A percentile compares a stretch with the other conserved stretches of the same genome.
These are phyloP conservation scores for Armadillidium nasatum DNA, from an alignment of 1,140 invertebrate genomes.

Conservation along the genomic window DNA sequence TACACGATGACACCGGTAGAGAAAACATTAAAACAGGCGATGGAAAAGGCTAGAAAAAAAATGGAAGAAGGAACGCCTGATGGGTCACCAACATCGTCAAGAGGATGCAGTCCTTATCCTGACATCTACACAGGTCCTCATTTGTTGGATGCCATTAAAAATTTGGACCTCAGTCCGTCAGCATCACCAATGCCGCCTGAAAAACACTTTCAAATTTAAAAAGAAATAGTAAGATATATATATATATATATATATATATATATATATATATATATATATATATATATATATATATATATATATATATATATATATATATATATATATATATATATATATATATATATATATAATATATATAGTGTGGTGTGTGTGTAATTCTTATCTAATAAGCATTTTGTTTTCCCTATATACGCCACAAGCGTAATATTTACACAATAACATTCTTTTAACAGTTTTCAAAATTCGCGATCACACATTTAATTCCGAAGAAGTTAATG, in stretches of 20 bases:
- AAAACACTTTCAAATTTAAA: no score
- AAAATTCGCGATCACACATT: no score
- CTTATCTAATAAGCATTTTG: no score
- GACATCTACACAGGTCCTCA: slow-evolving; percentile 43
- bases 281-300: not conserved
- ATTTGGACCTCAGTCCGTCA: slow-evolving; percentile 39
- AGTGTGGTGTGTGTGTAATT: no score
- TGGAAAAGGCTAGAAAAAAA: slow-evolving; percentile 61
- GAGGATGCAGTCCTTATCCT: slow-evolving; percentile 43
- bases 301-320: not conserved
- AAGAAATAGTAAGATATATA: no score
- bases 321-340: not conserved
- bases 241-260: not conserved
- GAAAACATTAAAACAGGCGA: slow-evolving; percentile 66
- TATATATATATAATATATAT: no score
- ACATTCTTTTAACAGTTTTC: no score
- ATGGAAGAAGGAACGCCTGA: slow-evolving; percentile 43
- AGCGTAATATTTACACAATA: no score
- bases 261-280: not conserved
- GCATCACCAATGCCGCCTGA: slow-evolving; percentile 29
- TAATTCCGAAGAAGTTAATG: no score
- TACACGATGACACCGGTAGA: slow-evolving; percentile 62
- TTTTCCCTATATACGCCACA: no score
- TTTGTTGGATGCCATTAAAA: slow-evolving; percentile 41
- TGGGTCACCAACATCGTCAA: slow-evolving; percentile 39